Evolutionary conservation across 2,888 invertebrate species (phyloP), one percentile per base, ranked within the genome.

Genomic region (Tetragonisca angustula): DNA sequence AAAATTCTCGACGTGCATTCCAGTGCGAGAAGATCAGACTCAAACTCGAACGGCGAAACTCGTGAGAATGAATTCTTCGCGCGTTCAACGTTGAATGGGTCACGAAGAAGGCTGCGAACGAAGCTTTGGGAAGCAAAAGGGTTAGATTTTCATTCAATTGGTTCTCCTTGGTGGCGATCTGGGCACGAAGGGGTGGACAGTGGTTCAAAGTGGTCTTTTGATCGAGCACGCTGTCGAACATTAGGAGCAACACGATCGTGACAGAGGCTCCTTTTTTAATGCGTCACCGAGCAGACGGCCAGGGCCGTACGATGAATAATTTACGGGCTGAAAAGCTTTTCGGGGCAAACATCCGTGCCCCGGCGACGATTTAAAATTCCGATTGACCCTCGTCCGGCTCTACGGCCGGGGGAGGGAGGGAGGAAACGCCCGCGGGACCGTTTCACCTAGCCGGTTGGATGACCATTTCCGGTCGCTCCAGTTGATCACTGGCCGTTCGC

Each of bases 291-390:
- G 59, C 59, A 73, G 50, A 68, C 64, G 17, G 50, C 71, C 80
- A 50, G n/a, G 67, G 59, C 79, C 84, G 80, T 81, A 79, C 89
- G 90, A 92, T 92, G 92, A 93, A 93, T 93, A 92, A 92, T 92
- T 92, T 92, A 92, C 86, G 81, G 87, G 85, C 87, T 89, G 88
- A 91, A 91, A 91, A 93, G 92, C 92, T 92, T 92, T 92, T 91
- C 90, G 89, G 87, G 61, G 79, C 90, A 91, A 91, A 92, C 90
- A 91, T 89, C 76, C 83, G 86, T 69, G 85, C 75, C 84, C 9
- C 64, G 15, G 81, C 81, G 78, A 83, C 87, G 90, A 92, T 93
- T 92, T 92, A 90, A 93, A 93, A 93, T 93, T 93, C 93, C 91
- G 90, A 93, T 93, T 92, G 90, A 91, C 83, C 56, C 90, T 78